These are phyloP conservation scores for Setophaga petechia DNA, from an alignment of 2,113 vertebrate genomes.

Conservation along the genomic window DNA sequence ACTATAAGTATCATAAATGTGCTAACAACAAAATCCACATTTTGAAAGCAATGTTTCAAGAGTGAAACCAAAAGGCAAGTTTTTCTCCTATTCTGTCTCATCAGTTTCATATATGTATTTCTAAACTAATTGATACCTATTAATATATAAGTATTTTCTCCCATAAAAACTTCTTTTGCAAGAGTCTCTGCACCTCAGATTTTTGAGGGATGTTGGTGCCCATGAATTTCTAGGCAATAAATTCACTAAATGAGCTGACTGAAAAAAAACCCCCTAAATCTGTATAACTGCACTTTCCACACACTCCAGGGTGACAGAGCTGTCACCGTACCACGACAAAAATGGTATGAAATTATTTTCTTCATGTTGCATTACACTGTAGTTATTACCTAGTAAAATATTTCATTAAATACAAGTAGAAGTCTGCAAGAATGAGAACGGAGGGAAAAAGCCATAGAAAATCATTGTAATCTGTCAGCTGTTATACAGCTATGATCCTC, in stretches of 20 bases:
- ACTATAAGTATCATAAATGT: neutral
- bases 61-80: neutral
- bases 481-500: neutral
- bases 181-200: neutral
- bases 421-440: neutral
- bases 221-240: neutral
- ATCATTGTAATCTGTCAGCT: neutral
- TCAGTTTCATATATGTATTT: neutral
- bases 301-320: neutral
- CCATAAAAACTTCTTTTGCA: neutral
- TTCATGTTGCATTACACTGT: neutral
- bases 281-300: neutral
- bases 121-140: neutral
- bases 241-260: neutral
- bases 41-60: neutral
- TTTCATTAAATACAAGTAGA: neutral
- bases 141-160: neutral
- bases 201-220: neutral
- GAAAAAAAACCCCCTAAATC: neutral
- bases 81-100: neutral
- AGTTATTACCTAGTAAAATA: neutral
- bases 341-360: neutral
- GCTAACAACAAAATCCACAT: neutral
- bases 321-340: neutral
- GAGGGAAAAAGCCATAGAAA: neutral